Base-by-base conservation (phyloP, 2,797 vertebrate genomes). In the Centroberyx gerrardi region DNA sequence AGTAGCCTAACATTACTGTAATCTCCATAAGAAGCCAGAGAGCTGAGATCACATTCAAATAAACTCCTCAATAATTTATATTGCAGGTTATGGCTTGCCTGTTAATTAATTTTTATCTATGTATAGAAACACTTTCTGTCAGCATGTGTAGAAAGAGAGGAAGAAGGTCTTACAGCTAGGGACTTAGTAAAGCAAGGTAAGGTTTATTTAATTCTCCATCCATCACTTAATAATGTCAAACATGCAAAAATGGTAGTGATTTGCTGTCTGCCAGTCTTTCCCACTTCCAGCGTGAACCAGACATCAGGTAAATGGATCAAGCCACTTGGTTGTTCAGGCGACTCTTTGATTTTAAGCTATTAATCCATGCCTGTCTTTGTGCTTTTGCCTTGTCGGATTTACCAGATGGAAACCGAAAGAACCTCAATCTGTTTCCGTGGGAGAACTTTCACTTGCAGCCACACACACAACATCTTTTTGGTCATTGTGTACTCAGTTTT, bases 281-380 rank as follows among this genome's bases (percentile, higher is more conserved):
- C 61, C 76, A 42, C 65, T 80, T 51, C 31, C 38, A 77, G 61
- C 27, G 22, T 73, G 65, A 64, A 82, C 74, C 67, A 68, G 68
- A 87, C 63, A 72, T 85, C 83, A 86, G 82, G 78, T 86, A 89
- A 87, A 88, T 53, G 78, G 72, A 90, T 86, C 64, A 40, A 66
- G 70, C 62, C 59, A 62, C 85, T 86, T 61, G 53, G 52, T 33
- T 79, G 63, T 55, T 54, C 5, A 8, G 76, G 72, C 55, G 2
- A 29, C 63, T 62, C 73, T 80, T 91, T 86, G 72, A 81, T 89
- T 85, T 80, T 58, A 72, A 74, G 68, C 76, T 80, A 87, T 84
- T 75, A 88, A 78, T 86, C 68, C 72, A 55, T 51, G 71, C 31
- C 72, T 42, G 63, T 71, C 75, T 86, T 86, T 82, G 59, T 74